A percentile compares a stretch with the other conserved stretches of the same genome.
These are phyloP conservation scores for Pipistrellus nathusii DNA, from an alignment of 2,797 vertebrate genomes.

Conservation along the genomic window DNA sequence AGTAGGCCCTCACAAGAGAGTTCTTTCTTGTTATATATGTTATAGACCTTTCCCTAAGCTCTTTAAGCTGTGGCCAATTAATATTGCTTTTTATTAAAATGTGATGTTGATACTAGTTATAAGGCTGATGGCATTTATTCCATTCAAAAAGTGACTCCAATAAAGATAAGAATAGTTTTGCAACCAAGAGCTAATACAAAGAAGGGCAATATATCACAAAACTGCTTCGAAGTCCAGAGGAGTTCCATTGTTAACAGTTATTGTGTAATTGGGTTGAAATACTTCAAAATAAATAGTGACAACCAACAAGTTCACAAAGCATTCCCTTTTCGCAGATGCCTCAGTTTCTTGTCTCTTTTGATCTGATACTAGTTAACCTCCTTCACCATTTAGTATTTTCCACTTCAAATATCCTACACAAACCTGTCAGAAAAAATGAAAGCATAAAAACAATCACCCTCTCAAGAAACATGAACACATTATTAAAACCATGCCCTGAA, in stretches of 20 bases:
- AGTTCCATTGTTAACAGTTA: background rate
- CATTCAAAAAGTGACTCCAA: background rate
- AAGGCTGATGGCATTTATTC: background rate
- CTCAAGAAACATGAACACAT: background rate
- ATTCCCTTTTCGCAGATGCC: background rate
- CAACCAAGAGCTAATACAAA: background rate
- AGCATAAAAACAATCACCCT: background rate
- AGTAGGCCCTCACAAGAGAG: background rate
- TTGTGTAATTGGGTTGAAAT: background rate
- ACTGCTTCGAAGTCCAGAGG: background rate
- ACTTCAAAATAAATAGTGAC: background rate
- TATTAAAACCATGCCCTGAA: conserved; percentile 17
- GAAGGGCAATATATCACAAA: background rate
- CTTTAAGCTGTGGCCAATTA: background rate
- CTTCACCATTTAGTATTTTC: background rate
- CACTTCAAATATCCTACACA: conserved; percentile 46
- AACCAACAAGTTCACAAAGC: background rate
- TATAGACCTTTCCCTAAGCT: background rate
- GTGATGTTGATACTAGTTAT: background rate
- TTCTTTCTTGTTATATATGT: background rate
- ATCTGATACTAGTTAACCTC: background rate
- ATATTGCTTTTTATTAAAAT: conserved; percentile 22
- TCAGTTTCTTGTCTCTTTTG: background rate
- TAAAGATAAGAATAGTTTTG: conserved; percentile 11
- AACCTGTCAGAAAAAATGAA: background rate